phyloP scores from a whole-genome alignment of 2,888 invertebrate genomes.

The Xestia c-nigrum region DNA sequence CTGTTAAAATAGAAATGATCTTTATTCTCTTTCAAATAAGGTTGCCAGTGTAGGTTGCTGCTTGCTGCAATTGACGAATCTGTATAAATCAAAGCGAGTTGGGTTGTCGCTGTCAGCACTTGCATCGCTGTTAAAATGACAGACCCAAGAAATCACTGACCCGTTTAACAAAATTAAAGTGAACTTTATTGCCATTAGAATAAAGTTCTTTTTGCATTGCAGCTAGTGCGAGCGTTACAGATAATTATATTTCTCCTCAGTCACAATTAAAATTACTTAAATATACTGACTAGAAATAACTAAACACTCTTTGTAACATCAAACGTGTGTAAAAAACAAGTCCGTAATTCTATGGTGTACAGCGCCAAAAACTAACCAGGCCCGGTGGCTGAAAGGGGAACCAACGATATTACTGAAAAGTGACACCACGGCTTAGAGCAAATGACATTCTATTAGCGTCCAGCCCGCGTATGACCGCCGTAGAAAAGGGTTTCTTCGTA shows the following conservation, averaged over 20 bases:
- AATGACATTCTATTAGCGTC: no score
- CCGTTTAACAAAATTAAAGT: neutral
- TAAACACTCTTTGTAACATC: slow-evolving; percentile 42
- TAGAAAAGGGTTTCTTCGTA: no score
- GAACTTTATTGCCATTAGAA: neutral
- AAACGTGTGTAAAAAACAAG: slow-evolving; percentile 46
- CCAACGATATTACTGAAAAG: neutral
- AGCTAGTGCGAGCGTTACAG: slow-evolving; percentile 3
- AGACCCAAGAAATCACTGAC: neutral
- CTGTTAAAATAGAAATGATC: neutral
- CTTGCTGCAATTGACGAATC: no score
- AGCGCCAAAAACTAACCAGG: slow-evolving; percentile 15
- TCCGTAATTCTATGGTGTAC: slow-evolving; percentile 3
- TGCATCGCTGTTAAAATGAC: neutral
- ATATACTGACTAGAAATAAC: slow-evolving; percentile 51
- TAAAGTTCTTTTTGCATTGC: neutral
- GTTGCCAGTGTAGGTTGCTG: neutral
- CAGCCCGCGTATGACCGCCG: no score
- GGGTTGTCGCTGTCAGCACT: neutral
- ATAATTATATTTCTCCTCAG: slow-evolving; percentile 22
- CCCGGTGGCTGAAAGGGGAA: neutral
- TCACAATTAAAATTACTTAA: slow-evolving; percentile 41
- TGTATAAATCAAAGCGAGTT: neutral
- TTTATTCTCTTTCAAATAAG: neutral
- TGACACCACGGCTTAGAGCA: neutral